Evolutionary conservation across 1,140 invertebrate species (phyloP), one percentile per base, ranked within the genome.

Genomic region (Drosophila pruinosa): DNA sequence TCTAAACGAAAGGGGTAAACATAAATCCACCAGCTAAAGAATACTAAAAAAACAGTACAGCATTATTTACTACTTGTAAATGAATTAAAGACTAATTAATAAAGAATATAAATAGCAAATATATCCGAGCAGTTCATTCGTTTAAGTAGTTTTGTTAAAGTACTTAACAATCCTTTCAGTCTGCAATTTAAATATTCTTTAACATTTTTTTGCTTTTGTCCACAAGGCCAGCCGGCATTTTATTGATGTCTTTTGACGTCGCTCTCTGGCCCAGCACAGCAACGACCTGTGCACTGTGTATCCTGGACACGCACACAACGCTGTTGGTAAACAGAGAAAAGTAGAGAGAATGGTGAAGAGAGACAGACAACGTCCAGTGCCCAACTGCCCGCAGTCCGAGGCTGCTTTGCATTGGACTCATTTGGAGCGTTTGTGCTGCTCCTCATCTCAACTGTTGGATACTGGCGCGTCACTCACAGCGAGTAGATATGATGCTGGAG

Each of bases 201-300:
- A 75, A 75, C 61, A 2, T 52, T 38, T 58, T 57, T 72, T 68
- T 38, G 31, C 63, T 39, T 31, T 38, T 59, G 38, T 58, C 10
- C 36, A 36, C 31, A 62, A 50, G 54, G 48, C 71, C 65, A 47
- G 34, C 74, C 63, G 57, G 50, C 73, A 67, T 77, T 81, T 81
- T 86, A 73, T 86, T 79, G 76, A 85, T 85, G 76, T 79, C 71
- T 75, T 82, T 73, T 81, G 64, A 63, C 58, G 78, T 50, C 70
- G 73, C 73, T 58, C 72, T 75, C 53, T 75, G 71, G 31, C 77
- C 64, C 56, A 38, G 67, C 17, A 56, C 62, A 54, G 54, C 12
- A 39, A 14, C 0, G 15, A 15, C 3, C 45, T 26, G 45, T 34
- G 12, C 28, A 50, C 50, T 34, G 50, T 64, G 61, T 26, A 36